phyloP scores from a whole-genome alignment of 2,113 vertebrate genomes.

The Notothenia rossii region DNA sequence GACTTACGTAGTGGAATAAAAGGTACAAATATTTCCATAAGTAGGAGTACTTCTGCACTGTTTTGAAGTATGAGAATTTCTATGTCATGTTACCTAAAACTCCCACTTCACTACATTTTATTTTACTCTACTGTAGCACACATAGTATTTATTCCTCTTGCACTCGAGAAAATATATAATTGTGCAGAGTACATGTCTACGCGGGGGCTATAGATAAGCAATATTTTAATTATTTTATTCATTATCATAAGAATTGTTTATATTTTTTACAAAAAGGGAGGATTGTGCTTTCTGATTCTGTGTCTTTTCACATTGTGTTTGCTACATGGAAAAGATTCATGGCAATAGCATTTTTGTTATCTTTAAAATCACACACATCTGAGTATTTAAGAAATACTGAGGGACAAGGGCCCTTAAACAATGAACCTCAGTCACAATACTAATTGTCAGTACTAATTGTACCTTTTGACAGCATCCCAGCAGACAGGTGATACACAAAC shows the following conservation, averaged over 20 bases:
- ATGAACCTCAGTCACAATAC: neutral
- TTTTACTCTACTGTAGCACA: neutral
- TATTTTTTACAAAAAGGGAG: too few species aligned
- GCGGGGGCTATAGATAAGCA: neutral
- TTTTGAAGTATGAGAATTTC: neutral
- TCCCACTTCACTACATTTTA: neutral
- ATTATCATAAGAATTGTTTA: too few species aligned
- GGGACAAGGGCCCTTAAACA: neutral
- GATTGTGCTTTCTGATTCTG: too few species aligned
- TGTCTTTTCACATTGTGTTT: too few species aligned
- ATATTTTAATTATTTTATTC: too few species aligned
- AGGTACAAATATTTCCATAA: neutral
- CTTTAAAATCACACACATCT: too few species aligned
- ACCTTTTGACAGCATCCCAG: conserved; percentile 14
- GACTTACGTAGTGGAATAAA: neutral
- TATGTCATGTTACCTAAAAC: neutral
- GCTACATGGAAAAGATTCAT: too few species aligned
- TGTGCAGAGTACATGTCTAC: neutral
- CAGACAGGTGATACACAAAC: conserved; percentile 37
- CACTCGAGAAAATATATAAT: neutral
- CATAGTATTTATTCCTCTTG: neutral
- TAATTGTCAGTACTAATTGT: neutral
- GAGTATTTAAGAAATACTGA: too few species aligned
- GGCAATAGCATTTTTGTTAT: too few species aligned
- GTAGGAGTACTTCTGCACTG: neutral